These are phyloP conservation scores for Telmatherina bonti DNA, from an alignment of 2,797 vertebrate genomes.

Conservation along the genomic window DNA sequence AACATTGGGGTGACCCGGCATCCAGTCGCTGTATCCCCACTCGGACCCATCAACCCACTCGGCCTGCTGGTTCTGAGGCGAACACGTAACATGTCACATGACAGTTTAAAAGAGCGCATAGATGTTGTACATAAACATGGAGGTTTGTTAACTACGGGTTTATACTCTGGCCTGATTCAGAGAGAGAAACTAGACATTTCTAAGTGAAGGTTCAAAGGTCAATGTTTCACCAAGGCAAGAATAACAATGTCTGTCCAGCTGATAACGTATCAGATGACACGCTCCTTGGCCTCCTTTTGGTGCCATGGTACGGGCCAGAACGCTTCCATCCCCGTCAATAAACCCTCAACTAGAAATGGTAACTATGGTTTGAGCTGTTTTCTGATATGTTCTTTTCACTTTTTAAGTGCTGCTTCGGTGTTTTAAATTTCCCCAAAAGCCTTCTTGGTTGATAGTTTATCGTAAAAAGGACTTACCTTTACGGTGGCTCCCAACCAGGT, in stretches of 20 bases:
- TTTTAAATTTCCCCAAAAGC: background rate
- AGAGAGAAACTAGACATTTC: slow-evolving; percentile 16
- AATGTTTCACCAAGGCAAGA: slow-evolving; percentile 64
- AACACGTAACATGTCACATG: background rate
- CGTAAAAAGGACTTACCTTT: slow-evolving; percentile 60
- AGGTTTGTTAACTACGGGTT: no score
- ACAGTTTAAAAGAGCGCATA: background rate
- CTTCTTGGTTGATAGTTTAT: background rate
- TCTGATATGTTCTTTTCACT: background rate
- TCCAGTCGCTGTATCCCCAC: slow-evolving; percentile 80
- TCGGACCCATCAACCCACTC: slow-evolving; percentile 77
- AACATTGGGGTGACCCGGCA: slow-evolving; percentile 74
- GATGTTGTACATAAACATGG: no score
- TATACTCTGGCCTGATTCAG: background rate
- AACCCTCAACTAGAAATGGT: background rate
- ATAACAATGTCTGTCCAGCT: slow-evolving; percentile 58
- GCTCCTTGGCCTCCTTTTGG: slow-evolving; percentile 54
- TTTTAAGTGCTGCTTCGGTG: background rate
- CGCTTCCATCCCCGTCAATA: slow-evolving; percentile 12
- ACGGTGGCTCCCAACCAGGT: slow-evolving; percentile 80
- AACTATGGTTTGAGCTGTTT: background rate
- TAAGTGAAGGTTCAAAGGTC: slow-evolving; percentile 45
- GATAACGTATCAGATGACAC: slow-evolving; percentile 70
- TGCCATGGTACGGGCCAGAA: slow-evolving; percentile 17
- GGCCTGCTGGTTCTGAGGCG: slow-evolving; percentile 69